A percentile compares a stretch with the other conserved stretches of the same genome.
These are phyloP conservation scores for Temnopleurus reevesii DNA, from an alignment of 53 echinoderm and acorn worm species.

Conservation along the genomic window DNA sequence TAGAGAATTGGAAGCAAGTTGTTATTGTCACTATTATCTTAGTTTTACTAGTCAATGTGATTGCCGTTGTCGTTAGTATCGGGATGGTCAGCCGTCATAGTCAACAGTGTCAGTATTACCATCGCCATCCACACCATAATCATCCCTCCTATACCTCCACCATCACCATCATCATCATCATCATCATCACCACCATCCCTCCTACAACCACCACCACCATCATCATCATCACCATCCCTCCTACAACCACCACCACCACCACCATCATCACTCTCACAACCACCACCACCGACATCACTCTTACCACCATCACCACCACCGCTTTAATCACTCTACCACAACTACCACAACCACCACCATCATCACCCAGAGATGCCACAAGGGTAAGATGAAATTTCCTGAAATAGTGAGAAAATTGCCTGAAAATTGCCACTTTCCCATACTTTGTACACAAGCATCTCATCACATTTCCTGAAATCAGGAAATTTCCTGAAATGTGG, in stretches of 20 bases:
- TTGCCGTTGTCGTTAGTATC: constrained; percentile 17
- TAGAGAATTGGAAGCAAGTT: neutral
- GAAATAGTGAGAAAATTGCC: no score
- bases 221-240: neutral
- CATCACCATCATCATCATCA: neutral
- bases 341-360: no score
- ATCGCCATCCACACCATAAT: constrained; percentile 16
- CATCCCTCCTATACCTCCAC: neutral
- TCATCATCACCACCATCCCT: neutral
- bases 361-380: no score
- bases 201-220: neutral
- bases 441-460: no score
- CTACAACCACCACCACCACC: neutral
- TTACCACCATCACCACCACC: no score
- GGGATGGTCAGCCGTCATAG: constrained; percentile 37
- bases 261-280: neutral
- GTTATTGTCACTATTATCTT: constrained; percentile 42
- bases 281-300: neutral
- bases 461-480: no score
- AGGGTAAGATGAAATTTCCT: no score
- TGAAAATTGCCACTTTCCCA: no score
- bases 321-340: no score
- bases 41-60: constrained; percentile 42
- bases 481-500: no score
- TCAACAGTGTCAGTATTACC: neutral